phyloP scores from a whole-genome alignment of 2,888 invertebrate genomes.

The Amphipoea lucens region DNA sequence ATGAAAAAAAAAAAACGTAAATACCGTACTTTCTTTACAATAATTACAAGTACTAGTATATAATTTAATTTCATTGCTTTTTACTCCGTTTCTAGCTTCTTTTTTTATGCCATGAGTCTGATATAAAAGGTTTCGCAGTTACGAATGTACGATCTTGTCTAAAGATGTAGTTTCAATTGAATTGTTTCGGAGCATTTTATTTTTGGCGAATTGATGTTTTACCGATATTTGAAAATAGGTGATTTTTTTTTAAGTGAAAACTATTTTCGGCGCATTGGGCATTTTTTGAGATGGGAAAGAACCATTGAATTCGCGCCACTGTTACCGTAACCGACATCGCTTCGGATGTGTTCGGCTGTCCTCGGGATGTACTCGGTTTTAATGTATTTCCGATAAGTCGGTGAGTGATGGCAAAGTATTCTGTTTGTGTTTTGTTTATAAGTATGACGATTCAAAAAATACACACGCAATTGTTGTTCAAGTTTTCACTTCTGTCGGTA shows the following conservation, averaged over 20 bases:
- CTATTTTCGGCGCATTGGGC: no score
- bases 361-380: no score
- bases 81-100: neutral
- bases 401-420: no score
- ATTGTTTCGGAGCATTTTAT: neutral
- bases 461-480: no score
- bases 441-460: no score
- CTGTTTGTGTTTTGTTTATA: no score
- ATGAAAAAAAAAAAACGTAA: neutral
- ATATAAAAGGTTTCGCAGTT: neutral
- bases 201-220: neutral
- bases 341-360: no score
- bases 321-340: no score
- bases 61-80: slow-evolving; percentile 3
- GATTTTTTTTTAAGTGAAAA: neutral
- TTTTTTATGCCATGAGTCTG: neutral
- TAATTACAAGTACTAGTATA: neutral
- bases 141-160: neutral
- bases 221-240: neutral
- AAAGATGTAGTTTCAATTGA: slow-evolving; percentile 3
- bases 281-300: no score
- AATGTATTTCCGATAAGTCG: no score
- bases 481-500: no score
- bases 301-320: no score
- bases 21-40: slow-evolving; percentile 1